Percentiles rank a stretch among this genome's conserved stretches.
Evolutionary conservation across 2,888 invertebrate genomes (phyloP).

Genomic region (Diploptera punctata): DNA sequence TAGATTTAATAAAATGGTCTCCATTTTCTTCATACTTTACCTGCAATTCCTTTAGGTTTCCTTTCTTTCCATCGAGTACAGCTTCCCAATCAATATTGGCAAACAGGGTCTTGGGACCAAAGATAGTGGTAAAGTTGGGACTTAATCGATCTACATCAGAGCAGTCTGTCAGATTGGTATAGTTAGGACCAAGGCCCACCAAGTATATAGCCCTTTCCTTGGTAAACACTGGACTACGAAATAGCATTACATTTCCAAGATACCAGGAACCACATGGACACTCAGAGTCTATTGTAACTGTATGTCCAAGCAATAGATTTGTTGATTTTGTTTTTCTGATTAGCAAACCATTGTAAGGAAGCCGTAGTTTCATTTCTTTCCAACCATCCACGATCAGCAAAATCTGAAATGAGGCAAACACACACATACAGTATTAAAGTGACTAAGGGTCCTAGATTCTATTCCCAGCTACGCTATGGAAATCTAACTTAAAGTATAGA

Average conservation of each 20-base stretch:
- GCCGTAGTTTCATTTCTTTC: conserved; percentile 61
- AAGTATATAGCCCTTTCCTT: conserved; percentile 62
- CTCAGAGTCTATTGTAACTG: conserved; percentile 38
- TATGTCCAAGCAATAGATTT: conserved; percentile 62
- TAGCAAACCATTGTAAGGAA: conserved; percentile 59
- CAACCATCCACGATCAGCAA: conserved; percentile 65
- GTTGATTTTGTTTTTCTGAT: conserved; percentile 61
- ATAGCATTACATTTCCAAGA: conserved; percentile 61
- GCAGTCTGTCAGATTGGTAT: conserved; percentile 57
- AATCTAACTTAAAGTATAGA: too few relatives aligned
- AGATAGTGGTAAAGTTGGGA: conserved; percentile 58
- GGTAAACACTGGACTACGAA: conserved; percentile 62
- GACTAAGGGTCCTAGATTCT: too few relatives aligned
- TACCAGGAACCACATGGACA: conserved; percentile 57
- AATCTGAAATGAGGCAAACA: conserved; percentile 51
- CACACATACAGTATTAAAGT: too few relatives aligned
- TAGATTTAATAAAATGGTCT: too few relatives aligned
- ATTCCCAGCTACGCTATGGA: too few relatives aligned
- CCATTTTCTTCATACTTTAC: too few relatives aligned
- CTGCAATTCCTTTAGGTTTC: conserved; percentile 47
- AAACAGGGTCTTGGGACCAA: conserved; percentile 57
- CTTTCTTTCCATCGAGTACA: conserved; percentile 57
- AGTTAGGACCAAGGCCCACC: conserved; percentile 61
- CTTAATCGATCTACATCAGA: conserved; percentile 56
- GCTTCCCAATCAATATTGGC: conserved; percentile 67